Conservation (phyloP, 1,140 invertebrate genomes). For the Phenacoccus solenopsis region DNA sequence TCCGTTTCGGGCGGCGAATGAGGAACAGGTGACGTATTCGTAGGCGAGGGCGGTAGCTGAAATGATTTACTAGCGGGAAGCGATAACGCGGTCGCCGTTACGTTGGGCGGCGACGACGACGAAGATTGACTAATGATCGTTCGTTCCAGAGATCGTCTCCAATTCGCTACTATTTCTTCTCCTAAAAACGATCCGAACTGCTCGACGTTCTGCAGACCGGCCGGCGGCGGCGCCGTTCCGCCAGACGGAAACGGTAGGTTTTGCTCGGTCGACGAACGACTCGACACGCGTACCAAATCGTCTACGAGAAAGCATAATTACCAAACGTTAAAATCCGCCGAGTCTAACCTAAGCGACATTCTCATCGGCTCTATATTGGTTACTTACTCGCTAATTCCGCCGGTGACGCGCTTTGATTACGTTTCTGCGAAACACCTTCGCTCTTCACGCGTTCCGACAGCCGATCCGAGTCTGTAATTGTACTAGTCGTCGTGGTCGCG, state of each 20-base stretch:
- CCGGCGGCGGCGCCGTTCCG: slow-evolving; percentile 26
- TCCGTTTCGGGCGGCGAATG: slow-evolving; percentile 11
- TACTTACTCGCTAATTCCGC: background rate
- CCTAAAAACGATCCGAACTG: slow-evolving; percentile 54
- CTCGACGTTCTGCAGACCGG: slow-evolving; percentile 52
- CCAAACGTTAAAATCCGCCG: no score
- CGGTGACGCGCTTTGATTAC: slow-evolving; percentile 9
- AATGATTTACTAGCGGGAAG: slow-evolving; percentile 8
- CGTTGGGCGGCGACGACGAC: background rate
- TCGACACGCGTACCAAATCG: slow-evolving; percentile 28
- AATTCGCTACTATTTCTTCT: slow-evolving; percentile 64
- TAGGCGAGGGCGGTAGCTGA: slow-evolving; percentile 35
- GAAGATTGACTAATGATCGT: slow-evolving; percentile 36
- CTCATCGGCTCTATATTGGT: background rate
- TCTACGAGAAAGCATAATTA: no score
- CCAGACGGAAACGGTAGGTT: slow-evolving; percentile 20
- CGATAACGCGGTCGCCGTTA: slow-evolving; percentile 12
- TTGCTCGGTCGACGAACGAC: slow-evolving; percentile 30
- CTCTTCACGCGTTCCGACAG: slow-evolving; percentile 1
- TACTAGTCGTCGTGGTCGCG: background rate
- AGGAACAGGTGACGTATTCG: slow-evolving; percentile 32
- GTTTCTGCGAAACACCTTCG: slow-evolving; percentile 4
- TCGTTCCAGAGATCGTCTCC: slow-evolving; percentile 54
- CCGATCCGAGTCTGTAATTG: background rate
- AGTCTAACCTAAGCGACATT: no score